A percentile compares a stretch with the other conserved stretches of the same genome.
These are phyloP conservation scores for Discoglossus pictus DNA, from an alignment of 2,797 vertebrate species.

Conservation along the genomic window DNA sequence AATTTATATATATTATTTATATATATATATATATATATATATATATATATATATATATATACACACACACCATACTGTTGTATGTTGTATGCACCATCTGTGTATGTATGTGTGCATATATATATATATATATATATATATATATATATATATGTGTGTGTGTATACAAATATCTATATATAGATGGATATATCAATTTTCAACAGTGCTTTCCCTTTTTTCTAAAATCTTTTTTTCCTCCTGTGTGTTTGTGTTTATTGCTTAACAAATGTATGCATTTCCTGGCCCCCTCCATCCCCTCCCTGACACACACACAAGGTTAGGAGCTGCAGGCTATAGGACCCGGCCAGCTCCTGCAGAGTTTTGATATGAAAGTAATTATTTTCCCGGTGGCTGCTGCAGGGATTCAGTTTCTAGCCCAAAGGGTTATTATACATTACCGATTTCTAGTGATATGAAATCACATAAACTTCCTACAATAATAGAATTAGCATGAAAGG, in stretches of 20 bases:
- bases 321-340: conserved; percentile 95
- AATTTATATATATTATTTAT: conserved; percentile 4
- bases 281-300: conserved; percentile 64
- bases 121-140: conserved; percentile 16
- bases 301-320: conserved; percentile 75
- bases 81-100: too few species aligned
- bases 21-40: neutral
- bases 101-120: conserved; percentile 68
- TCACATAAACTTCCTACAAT: conserved; percentile 99
- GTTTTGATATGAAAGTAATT: conserved; percentile 99
- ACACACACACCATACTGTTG: too few species aligned
- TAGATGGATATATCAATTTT: too few species aligned
- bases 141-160: conserved; percentile 1
- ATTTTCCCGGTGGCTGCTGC: conserved; percentile 99
- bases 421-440: conserved; percentile 99
- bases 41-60: too few species aligned
- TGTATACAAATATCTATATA: too few species aligned
- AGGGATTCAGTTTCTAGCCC: conserved; percentile 97
- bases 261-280: conserved; percentile 99
- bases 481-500: conserved; percentile 99
- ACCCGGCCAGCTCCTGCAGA: conserved; percentile 98
- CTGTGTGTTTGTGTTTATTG: conserved; percentile 93
- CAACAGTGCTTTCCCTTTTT: too few species aligned
- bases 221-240: conserved; percentile 66
- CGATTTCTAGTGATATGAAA: conserved; percentile 99